These are phyloP conservation scores for Drosophila hawaiiensis DNA, from an alignment of 2,888 invertebrate species.

Conservation along the genomic window DNA sequence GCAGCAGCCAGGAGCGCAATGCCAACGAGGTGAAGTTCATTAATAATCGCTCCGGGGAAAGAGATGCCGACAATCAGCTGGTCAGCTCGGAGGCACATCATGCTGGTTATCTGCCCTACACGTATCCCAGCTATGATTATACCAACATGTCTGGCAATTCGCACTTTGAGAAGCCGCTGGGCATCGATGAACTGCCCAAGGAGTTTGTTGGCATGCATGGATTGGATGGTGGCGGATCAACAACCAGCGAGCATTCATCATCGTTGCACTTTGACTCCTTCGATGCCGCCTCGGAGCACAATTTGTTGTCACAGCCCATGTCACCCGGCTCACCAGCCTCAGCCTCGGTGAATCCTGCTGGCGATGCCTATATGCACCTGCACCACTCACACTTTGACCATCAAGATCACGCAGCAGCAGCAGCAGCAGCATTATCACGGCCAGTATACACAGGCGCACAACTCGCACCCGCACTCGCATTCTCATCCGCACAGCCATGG, in stretches of 20 bases:
- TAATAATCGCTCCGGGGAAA: slow-evolving; percentile 71
- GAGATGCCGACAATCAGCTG: slow-evolving; percentile 55
- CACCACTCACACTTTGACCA: slow-evolving; percentile 66
- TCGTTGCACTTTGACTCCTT: slow-evolving; percentile 82
- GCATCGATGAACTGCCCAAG: slow-evolving; percentile 82
- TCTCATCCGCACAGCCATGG: slow-evolving; percentile 44
- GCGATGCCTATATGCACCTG: slow-evolving; percentile 71
- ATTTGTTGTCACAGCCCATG: slow-evolving; percentile 79
- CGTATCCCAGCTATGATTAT: slow-evolving; percentile 84
- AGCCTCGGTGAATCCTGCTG: slow-evolving; percentile 78
- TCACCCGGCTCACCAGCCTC: slow-evolving; percentile 82
- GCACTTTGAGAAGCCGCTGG: slow-evolving; percentile 83
- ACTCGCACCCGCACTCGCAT: slow-evolving; percentile 50
- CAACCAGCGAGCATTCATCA: slow-evolving; percentile 79
- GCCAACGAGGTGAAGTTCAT: slow-evolving; percentile 85
- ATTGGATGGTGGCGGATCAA: slow-evolving; percentile 65
- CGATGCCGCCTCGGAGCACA: slow-evolving; percentile 83
- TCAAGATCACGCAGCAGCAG: slow-evolving; percentile 5
- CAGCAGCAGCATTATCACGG: slow-evolving; percentile 35
- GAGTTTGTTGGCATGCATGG: slow-evolving; percentile 57
- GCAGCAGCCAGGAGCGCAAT: slow-evolving; percentile 80
- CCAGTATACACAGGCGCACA: slow-evolving; percentile 40
- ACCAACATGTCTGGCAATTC: slow-evolving; percentile 85
- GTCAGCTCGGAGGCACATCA: slow-evolving; percentile 83
- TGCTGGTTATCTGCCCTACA: slow-evolving; percentile 82